Conservation (phyloP, 2,888 invertebrate species). For the Craniophora ligustri region DNA sequence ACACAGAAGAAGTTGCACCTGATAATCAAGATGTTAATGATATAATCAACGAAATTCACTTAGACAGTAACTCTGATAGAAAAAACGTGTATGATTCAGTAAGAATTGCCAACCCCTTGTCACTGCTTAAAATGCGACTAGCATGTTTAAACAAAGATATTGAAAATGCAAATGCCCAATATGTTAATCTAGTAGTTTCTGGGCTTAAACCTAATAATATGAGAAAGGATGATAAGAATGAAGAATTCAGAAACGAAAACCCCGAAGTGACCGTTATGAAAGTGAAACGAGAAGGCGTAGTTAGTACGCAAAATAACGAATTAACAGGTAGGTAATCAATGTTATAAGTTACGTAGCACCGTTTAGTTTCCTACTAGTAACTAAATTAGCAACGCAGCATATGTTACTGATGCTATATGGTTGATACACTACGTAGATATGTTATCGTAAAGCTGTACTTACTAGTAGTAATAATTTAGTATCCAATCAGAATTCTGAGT, state of each 20-base stretch:
- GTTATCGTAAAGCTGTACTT: too few species aligned
- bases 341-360: too few species aligned
- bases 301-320: conserved; percentile 53
- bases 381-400: too few species aligned
- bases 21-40: conserved; percentile 49
- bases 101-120: conserved; percentile 70
- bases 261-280: conserved; percentile 62
- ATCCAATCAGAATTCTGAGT: too few species aligned
- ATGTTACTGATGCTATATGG: too few species aligned
- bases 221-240: conserved; percentile 54
- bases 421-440: too few species aligned
- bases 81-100: conserved; percentile 64
- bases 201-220: conserved; percentile 55
- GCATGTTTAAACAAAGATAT: conserved; percentile 68
- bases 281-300: conserved; percentile 68
- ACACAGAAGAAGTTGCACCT: conserved; percentile 51
- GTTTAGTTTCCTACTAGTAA: too few species aligned
- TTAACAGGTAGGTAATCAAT: conserved; percentile 55
- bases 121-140: conserved; percentile 78
- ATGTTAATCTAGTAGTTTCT: conserved; percentile 48
- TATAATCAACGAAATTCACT: conserved; percentile 64
- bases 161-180: conserved; percentile 56
- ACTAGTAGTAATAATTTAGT: not conserved
- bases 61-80: conserved; percentile 59
- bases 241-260: conserved; percentile 56